Evolutionary conservation across 2,113 vertebrate genomes (phyloP).

Genomic region (Myiozetetes cayanensis): DNA sequence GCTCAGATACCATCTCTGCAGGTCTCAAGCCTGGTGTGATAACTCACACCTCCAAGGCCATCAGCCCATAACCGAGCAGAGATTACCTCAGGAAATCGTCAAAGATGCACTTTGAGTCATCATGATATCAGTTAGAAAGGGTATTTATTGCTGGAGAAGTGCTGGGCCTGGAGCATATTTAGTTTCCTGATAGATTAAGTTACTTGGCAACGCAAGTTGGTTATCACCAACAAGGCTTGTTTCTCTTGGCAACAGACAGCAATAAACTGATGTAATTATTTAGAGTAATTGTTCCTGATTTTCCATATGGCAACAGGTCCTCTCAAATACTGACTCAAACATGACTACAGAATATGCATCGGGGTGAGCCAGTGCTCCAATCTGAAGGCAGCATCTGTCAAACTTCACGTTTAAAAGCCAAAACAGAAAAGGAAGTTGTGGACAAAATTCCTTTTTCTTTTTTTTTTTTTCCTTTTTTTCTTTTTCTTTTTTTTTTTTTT

Average conservation of each 20-base stretch:
- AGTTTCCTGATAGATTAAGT: not conserved
- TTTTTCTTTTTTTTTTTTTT: not conserved
- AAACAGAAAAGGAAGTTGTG: not conserved
- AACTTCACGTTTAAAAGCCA: not conserved
- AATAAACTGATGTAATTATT: slow-evolving; percentile 46
- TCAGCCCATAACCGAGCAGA: not conserved
- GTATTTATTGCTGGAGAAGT: not conserved
- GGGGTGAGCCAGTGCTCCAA: not conserved
- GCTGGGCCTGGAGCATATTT: not conserved
- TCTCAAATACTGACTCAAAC: not conserved
- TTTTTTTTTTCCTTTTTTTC: not conserved
- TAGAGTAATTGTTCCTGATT: slow-evolving; percentile 15
- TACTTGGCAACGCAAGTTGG: slow-evolving; percentile 12
- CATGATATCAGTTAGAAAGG: not conserved
- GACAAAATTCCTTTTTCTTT: not conserved
- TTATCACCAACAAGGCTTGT: slow-evolving; percentile 15
- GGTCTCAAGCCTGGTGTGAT: not conserved
- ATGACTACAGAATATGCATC: not conserved
- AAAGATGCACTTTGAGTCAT: not conserved
- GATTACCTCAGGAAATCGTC: not conserved
- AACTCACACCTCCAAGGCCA: not conserved
- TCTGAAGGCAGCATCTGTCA: not conserved
- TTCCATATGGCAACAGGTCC: not conserved
- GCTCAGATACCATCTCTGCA: not conserved
- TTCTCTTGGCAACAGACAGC: slow-evolving; percentile 55